phyloP scores from a whole-genome alignment of 2,888 invertebrate species.

The Cosmorhoe ocellata region DNA sequence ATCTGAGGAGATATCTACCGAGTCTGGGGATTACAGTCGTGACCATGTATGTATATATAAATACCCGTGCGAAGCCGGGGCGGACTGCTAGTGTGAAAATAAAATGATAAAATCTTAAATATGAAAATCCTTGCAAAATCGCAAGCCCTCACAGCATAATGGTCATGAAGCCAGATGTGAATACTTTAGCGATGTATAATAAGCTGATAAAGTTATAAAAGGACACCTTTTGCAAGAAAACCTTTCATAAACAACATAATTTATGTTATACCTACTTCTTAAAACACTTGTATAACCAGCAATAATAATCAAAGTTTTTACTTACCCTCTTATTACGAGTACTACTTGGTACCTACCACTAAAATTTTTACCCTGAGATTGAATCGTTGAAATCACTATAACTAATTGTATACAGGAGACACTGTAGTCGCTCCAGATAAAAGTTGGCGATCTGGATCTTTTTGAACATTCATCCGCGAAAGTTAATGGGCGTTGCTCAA shows the following conservation, averaged over 20 bases:
- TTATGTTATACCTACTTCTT: conserved; percentile 15
- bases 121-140: conserved; percentile 19
- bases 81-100: too few relatives aligned
- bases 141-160: conserved; percentile 7
- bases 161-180: conserved; percentile 38
- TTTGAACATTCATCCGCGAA: conserved; percentile 7
- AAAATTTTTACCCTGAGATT: neutral
- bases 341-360: too few relatives aligned
- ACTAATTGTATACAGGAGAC: too few relatives aligned
- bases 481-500: conserved; percentile 23
- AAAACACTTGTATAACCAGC: neutral
- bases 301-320: conserved; percentile 1
- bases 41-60: too few relatives aligned
- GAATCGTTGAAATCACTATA: too few relatives aligned
- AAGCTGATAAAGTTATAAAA: conserved; percentile 45
- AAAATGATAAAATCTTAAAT: conserved; percentile 8
- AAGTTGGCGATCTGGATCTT: too few relatives aligned
- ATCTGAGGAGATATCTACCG: too few relatives aligned
- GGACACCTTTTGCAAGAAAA: conserved; percentile 32
- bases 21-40: too few relatives aligned
- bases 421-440: too few relatives aligned
- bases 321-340: neutral
- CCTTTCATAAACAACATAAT: conserved; percentile 31
- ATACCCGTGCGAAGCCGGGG: too few relatives aligned
- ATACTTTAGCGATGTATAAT: conserved; percentile 39